Percentiles rank a stretch among this genome's conserved stretches.
Conservation (phyloP, 1,140 invertebrate genomes). For the Drosophila simulans region DNA sequence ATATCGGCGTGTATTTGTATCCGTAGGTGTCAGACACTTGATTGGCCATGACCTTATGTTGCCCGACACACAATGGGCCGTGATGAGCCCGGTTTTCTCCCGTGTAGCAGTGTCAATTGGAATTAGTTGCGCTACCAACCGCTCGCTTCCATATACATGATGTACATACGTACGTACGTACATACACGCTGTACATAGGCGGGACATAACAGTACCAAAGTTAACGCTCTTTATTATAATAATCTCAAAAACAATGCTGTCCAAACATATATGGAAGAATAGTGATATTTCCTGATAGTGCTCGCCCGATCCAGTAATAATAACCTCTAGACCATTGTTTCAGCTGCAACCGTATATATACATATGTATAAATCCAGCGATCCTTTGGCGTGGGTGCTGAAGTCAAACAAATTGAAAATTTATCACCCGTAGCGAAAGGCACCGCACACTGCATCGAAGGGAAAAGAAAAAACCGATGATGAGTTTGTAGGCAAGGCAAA, state of each 20-base stretch:
- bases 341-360: too few species aligned
- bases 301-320: too few species aligned
- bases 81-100: conserved; percentile 50
- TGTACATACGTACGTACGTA: background rate
- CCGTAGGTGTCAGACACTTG: conserved; percentile 40
- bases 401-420: conserved; percentile 82
- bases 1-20: conserved; percentile 7
- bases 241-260: too few species aligned
- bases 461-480: conserved; percentile 47
- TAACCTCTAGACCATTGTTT: background rate
- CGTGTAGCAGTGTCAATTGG: conserved; percentile 65
- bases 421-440: conserved; percentile 61
- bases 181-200: background rate
- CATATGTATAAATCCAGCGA: background rate
- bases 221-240: too few species aligned
- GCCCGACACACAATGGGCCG: conserved; percentile 78
- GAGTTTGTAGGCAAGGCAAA: conserved; percentile 65
- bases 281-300: too few species aligned
- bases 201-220: background rate
- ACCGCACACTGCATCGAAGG: conserved; percentile 12
- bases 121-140: conserved; percentile 72
- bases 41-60: conserved; percentile 79
- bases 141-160: background rate
- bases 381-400: conserved; percentile 59
- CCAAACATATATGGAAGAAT: too few species aligned